phyloP scores from a whole-genome alignment of 2,888 invertebrate genomes.

The Caenorhabditis parvicauda region DNA sequence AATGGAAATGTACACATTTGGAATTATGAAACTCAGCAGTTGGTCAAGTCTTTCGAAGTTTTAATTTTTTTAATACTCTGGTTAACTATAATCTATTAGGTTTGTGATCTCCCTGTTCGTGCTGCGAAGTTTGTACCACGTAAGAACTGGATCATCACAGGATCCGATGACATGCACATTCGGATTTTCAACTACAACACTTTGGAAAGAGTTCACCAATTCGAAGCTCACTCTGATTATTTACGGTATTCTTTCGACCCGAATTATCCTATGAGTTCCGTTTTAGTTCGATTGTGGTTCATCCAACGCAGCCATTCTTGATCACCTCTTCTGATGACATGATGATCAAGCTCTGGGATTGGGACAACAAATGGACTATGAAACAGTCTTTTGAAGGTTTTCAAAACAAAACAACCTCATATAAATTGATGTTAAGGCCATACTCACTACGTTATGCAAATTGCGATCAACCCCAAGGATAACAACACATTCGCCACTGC shows the following conservation, averaged over 20 bases:
- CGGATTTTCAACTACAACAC: conserved; percentile 98
- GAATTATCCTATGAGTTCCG: not conserved
- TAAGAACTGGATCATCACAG: conserved; percentile 97
- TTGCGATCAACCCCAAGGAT: conserved; percentile 98
- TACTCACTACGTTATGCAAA: conserved; percentile 99
- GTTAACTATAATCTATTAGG: conserved; percentile 65
- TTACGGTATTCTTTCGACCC: conserved; percentile 66
- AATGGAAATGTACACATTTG: conserved; percentile 99
- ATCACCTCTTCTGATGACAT: conserved; percentile 89
- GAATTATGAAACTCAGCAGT: conserved; percentile 89
- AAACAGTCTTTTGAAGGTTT: conserved; percentile 94
- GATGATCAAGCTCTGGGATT: conserved; percentile 98
- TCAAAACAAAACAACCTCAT: not conserved
- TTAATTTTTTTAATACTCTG: no score
- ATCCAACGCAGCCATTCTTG: conserved; percentile 94
- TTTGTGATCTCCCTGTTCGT: conserved; percentile 91
- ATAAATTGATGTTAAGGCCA: conserved; percentile 67
- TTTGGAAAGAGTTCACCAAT: conserved; percentile 87
- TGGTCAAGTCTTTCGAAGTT: conserved; percentile 70
- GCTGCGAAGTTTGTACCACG: conserved; percentile 92
- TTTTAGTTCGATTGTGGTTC: conserved; percentile 80
- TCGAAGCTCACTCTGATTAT: conserved; percentile 98
- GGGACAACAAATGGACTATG: conserved; percentile 97
- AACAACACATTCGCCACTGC: conserved; percentile 99
- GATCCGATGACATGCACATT: conserved; percentile 75